phyloP scores from a whole-genome alignment of 1,140 invertebrate species.

The Dreissena polymorpha region DNA sequence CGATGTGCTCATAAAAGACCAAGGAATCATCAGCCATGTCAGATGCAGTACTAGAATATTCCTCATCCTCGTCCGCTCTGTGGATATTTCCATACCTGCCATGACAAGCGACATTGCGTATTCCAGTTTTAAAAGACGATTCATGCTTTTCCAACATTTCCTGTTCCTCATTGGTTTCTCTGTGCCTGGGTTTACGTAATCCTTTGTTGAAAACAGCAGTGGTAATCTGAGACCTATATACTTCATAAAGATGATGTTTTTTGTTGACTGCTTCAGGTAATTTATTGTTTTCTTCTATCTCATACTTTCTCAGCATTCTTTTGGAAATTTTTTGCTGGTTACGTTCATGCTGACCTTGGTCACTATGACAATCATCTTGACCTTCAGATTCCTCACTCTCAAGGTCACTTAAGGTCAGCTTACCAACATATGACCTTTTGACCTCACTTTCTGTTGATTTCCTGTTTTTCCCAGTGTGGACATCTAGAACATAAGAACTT shows the following conservation, averaged over 20 bases:
- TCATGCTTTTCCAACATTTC: not conserved
- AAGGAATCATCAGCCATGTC: not conserved
- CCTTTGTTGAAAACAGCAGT: not conserved
- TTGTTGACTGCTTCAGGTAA: too few species aligned
- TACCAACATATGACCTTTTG: slow-evolving; percentile 5
- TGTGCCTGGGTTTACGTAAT: not conserved
- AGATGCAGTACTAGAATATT: not conserved
- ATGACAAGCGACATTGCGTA: not conserved
- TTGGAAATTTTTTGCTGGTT: too few species aligned
- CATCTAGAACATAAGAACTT: not conserved
- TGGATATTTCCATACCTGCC: not conserved
- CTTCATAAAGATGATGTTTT: too few species aligned
- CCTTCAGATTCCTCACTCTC: slow-evolving; percentile 24
- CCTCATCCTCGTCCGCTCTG: not conserved
- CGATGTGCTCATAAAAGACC: not conserved
- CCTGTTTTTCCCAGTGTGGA: not conserved
- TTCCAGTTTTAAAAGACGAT: not conserved
- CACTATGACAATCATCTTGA: not conserved
- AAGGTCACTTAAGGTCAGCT: slow-evolving; percentile 34
- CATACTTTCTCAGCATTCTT: too few species aligned
- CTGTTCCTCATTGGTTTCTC: not conserved
- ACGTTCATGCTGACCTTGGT: not conserved
- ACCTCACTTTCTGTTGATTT: not conserved
- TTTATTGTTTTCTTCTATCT: too few species aligned
- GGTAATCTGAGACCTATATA: too few species aligned